Evolutionary conservation across 2,888 invertebrate species (phyloP).

Genomic region (Psylliodes chrysocephalus): DNA sequence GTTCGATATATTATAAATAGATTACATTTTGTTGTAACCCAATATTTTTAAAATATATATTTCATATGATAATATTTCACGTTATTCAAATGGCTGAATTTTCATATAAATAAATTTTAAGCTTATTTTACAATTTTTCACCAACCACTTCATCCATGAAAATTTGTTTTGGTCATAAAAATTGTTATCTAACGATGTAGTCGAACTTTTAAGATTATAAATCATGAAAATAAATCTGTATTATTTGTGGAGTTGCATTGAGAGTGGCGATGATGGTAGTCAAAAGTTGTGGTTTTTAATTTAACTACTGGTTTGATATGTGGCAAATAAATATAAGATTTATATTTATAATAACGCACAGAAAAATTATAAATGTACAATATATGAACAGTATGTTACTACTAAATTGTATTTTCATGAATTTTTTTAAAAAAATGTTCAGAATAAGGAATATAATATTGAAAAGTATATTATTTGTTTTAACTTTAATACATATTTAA

Average conservation of each 20-base stretch:
- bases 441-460: not conserved
- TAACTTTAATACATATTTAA: no score
- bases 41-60: no score
- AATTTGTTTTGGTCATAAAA: constrained; percentile 5
- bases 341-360: no score
- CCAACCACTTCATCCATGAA: not conserved
- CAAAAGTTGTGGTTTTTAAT: not conserved
- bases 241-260: not conserved
- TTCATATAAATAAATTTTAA: no score
- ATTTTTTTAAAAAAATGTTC: not conserved
- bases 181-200: not conserved
- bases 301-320: not conserved
- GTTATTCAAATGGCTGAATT: no score
- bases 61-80: no score
- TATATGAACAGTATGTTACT: not conserved
- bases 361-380: not conserved
- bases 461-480: not conserved
- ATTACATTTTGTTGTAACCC: no score
- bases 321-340: no score
- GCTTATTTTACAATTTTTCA: constrained; percentile 9
- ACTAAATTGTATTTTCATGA: not conserved
- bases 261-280: not conserved
- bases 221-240: not conserved
- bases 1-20: no score
- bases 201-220: not conserved